Evolutionary conservation across 2,888 invertebrate species (phyloP).

Genomic region (Cremastinae sp.): DNA sequence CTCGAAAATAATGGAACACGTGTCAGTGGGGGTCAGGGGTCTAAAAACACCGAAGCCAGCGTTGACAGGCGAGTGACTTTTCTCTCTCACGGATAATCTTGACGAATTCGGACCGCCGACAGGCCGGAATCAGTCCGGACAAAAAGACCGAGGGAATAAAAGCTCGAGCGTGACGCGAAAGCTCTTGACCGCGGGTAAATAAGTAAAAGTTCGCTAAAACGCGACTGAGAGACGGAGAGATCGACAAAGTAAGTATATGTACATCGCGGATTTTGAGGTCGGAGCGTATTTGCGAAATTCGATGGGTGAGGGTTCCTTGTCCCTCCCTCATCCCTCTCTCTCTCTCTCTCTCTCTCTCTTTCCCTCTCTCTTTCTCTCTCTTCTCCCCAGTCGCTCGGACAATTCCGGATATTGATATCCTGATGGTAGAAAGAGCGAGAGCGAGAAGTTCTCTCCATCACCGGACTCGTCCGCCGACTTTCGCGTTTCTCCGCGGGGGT

Average conservation of each 20-base stretch:
- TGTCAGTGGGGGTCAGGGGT: not conserved
- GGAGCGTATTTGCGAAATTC: slow-evolving; percentile 71
- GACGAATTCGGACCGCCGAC: not conserved
- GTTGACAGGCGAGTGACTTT: slow-evolving; percentile 1
- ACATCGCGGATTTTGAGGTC: slow-evolving; percentile 42
- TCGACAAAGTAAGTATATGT: not conserved
- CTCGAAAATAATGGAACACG: slow-evolving; percentile 33
- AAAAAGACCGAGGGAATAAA: slow-evolving; percentile 6
- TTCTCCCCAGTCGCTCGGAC: slow-evolving; percentile 61
- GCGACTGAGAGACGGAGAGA: slow-evolving; percentile 19
- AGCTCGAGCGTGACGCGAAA: not conserved
- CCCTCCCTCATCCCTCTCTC: too few species aligned
- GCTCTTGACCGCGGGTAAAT: slow-evolving; percentile 36
- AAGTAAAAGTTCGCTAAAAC: slow-evolving; percentile 40
- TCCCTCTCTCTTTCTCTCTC: too few species aligned
- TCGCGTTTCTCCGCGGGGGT: slow-evolving; percentile 46
- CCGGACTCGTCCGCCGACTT: slow-evolving; percentile 59
- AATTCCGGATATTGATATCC: slow-evolving; percentile 75
- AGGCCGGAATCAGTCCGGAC: not conserved
- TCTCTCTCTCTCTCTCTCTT: too few species aligned
- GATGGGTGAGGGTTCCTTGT: slow-evolving; percentile 69
- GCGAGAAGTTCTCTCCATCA: slow-evolving; percentile 67
- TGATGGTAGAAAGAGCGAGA: not conserved
- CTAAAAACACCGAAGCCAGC: not conserved
- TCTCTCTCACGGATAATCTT: not conserved